Base-by-base conservation (phyloP, 1,140 invertebrate species). In the Catajapyx aquilonaris region DNA sequence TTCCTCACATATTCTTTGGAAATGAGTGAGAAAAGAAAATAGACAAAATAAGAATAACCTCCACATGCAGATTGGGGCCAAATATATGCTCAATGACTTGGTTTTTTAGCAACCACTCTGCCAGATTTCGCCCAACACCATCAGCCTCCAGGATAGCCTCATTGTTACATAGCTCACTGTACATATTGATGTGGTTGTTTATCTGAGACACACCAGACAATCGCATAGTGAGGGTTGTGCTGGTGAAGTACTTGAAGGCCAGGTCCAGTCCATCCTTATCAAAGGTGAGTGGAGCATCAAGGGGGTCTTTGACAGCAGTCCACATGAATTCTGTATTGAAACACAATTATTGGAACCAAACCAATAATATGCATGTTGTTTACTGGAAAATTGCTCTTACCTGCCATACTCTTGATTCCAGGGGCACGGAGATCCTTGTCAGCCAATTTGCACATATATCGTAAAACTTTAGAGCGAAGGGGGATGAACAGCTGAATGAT, bases 61-160 rank as follows among this genome's bases (percentile, higher is more conserved):
- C 87, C 21, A 91, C 85, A 61, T 94, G 88, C 37, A 93, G 62
- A 66, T 94, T 94, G 31, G 87, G 88, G 23, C 87, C 87, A 64
- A 93, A 95, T 25, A 94, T 75, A 52, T 93, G 85, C 48, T 86
- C 78, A 45, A 94, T 81, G 35, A 95, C 87, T 52, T 86, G 81
- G 53, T 88, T 84, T 33, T 76, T 73, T 0, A 84, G 76, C 4
- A 95, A 56, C 87, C 87, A 94, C 39, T 77, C 68, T 1, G 80
- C 81, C 35, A 94, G 64, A 40, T 76, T 71, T 40, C 81, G 76
- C 1, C 84, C 84, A 35, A 86, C 71, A 25, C 74, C 62, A 48
- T 90, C 85, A 2, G 77, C 71, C 53, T 87, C 81, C 4, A 76
- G 68, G 2, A 83, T 66, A 2, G 77, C 76, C 51, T 88, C 84